A percentile compares a stretch with the other conserved stretches of the same genome.
Evolutionary conservation across 2,113 vertebrate genomes (phyloP).

Genomic region (Sinocyclocheilus rhinocerous): DNA sequence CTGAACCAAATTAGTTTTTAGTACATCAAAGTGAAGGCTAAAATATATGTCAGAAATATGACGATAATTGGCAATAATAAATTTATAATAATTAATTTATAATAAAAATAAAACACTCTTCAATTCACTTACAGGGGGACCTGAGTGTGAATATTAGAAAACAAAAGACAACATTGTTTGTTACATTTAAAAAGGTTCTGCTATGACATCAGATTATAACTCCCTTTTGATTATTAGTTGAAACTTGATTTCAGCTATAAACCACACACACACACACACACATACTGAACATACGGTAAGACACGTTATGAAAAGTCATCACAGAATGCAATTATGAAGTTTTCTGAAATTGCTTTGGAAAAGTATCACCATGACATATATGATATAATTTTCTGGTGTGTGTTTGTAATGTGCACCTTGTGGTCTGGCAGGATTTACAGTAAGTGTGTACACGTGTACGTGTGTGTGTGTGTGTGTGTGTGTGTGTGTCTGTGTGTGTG

Average conservation of each 20-base stretch:
- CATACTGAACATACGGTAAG: not conserved
- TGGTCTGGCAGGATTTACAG: not conserved
- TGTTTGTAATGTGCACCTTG: constrained; percentile 14
- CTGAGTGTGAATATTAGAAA: too few species aligned
- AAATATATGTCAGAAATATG: too few species aligned
- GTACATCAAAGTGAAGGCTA: too few species aligned
- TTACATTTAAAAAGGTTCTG: too few species aligned
- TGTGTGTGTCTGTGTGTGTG: too few species aligned
- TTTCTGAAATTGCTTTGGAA: not conserved
- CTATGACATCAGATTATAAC: too few species aligned
- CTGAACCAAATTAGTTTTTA: too few species aligned
- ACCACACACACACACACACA: not conserved
- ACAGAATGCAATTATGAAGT: not conserved
- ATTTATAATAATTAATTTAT: too few species aligned
- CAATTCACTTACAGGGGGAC: too few species aligned
- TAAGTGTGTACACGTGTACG: not conserved
- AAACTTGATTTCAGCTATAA: not conserved
- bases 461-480: not conserved
- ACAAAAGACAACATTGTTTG: too few species aligned
- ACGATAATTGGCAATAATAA: too few species aligned
- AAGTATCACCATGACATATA: not conserved
- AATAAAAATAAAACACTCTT: not conserved
- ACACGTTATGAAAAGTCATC: not conserved
- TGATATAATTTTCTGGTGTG: not conserved
- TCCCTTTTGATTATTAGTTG: not conserved